Conservation (phyloP, 1,140 invertebrate species). For the Megalonaias nervosa region DNA sequence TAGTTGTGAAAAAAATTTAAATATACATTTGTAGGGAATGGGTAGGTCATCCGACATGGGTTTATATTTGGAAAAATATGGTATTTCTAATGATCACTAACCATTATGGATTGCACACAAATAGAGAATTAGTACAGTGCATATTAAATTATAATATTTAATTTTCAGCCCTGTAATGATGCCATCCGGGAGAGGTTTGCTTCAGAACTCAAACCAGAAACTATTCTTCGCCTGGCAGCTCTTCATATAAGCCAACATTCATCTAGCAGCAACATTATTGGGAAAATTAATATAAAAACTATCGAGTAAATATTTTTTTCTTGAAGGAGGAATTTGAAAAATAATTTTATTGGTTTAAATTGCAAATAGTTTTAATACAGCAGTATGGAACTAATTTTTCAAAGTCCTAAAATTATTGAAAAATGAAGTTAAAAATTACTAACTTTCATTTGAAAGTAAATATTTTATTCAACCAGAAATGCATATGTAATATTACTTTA, state of each 20-base stretch:
- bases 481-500: too few relatives aligned
- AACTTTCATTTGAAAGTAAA: too few relatives aligned
- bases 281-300: slow-evolving; percentile 86
- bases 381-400: too few relatives aligned
- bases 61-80: too few relatives aligned
- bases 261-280: slow-evolving; percentile 81
- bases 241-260: slow-evolving; percentile 93
- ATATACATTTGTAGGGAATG: too few relatives aligned
- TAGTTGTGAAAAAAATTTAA: too few relatives aligned
- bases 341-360: too few relatives aligned
- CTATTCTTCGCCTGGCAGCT: slow-evolving; percentile 86
- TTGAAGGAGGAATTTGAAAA: background rate
- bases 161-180: slow-evolving; percentile 89
- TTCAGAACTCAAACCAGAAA: slow-evolving; percentile 90
- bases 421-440: too few relatives aligned
- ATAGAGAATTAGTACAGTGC: background rate
- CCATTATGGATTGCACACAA: background rate
- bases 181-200: slow-evolving; percentile 92
- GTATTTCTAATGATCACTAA: background rate
- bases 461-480: too few relatives aligned
- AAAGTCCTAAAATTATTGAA: too few relatives aligned
- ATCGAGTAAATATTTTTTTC: slow-evolving; percentile 83
- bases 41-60: too few relatives aligned
- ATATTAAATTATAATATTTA: background rate
- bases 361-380: too few relatives aligned